Percentiles rank a stretch among this genome's conserved stretches.
Evolutionary conservation across 2,888 invertebrate genomes (phyloP).

Genomic region (Drosophila suboccidentalis): DNA sequence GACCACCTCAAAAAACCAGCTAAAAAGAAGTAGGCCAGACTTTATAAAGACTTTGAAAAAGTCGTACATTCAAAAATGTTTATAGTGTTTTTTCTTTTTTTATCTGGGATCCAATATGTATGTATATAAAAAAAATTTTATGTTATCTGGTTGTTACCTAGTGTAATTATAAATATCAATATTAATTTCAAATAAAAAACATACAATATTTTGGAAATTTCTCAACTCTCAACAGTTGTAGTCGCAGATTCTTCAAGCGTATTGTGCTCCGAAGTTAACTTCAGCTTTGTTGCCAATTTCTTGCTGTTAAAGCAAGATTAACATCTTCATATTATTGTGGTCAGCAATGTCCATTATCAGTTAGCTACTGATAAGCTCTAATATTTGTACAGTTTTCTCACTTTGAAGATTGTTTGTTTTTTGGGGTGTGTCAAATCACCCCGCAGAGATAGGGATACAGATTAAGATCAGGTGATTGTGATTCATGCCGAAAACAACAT

Average conservation of each 20-base stretch:
- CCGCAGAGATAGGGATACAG: constrained; percentile 2
- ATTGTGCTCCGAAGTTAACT: constrained; percentile 3
- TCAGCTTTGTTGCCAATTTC: neutral
- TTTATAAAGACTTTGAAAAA: too few relatives aligned
- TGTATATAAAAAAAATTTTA: too few relatives aligned
- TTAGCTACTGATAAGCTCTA: constrained; percentile 35
- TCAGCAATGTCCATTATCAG: constrained; percentile 33
- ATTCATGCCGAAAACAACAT: constrained; percentile 1
- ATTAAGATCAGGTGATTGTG: constrained; percentile 33
- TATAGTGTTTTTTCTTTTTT: too few relatives aligned
- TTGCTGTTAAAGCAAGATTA: constrained; percentile 10
- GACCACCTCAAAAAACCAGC: too few relatives aligned
- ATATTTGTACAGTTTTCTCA: constrained; percentile 6
- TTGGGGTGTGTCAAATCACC: constrained; percentile 28
- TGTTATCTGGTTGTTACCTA: too few relatives aligned
- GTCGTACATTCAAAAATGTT: too few relatives aligned
- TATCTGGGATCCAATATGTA: too few relatives aligned
- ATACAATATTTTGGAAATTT: neutral
- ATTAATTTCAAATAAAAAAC: neutral
- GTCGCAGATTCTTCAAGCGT: constrained; percentile 10
- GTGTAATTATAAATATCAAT: too few relatives aligned
- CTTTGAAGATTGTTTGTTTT: constrained; percentile 15
- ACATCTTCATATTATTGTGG: constrained; percentile 24
- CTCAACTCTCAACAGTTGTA: neutral
- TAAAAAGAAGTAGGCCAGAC: too few relatives aligned